phyloP scores from a whole-genome alignment of 2,113 vertebrate species.

The Nothobranchius kuhntae region DNA sequence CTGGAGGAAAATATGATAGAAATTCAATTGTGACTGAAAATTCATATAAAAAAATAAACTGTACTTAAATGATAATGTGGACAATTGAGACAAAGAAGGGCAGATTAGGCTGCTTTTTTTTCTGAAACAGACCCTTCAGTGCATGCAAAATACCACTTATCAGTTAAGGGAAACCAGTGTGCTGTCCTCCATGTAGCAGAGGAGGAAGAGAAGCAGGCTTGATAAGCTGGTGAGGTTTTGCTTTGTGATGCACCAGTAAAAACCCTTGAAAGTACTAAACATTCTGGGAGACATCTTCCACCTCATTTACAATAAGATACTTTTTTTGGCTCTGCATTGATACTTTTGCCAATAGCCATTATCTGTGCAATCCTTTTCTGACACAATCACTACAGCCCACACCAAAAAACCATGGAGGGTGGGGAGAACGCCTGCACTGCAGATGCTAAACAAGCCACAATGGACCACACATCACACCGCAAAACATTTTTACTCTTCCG shows the following conservation, averaged over 20 bases:
- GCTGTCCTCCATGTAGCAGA: not conserved
- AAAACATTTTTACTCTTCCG: conserved; percentile 14
- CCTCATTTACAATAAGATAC: conserved; percentile 3
- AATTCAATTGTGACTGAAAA: not conserved
- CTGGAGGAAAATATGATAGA: conserved; percentile 14
- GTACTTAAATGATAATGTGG: conserved; percentile 14
- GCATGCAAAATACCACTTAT: conserved; percentile 8
- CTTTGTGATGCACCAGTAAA: conserved; percentile 18
- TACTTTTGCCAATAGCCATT: conserved; percentile 30
- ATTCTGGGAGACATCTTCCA: conserved; percentile 19
- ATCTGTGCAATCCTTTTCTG: conserved; percentile 8
- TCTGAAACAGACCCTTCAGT: conserved; percentile 5
- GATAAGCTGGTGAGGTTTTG: conserved; percentile 17
- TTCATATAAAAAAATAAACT: conserved; percentile 20
- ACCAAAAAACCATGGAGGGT: conserved; percentile 1
- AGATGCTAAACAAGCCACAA: conserved; percentile 23
- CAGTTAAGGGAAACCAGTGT: conserved; percentile 12
- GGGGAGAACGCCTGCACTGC: conserved; percentile 11
- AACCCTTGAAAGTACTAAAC: conserved; percentile 6
- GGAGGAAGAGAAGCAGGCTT: not conserved
- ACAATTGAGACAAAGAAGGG: conserved; percentile 1
- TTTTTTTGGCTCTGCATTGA: conserved; percentile 17
- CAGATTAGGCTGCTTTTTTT: conserved; percentile 26
- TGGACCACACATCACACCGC: conserved; percentile 6
- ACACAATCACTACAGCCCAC: conserved; percentile 12